Conservation (phyloP, 2,888 invertebrate genomes). For the Perithous albicinctus region DNA sequence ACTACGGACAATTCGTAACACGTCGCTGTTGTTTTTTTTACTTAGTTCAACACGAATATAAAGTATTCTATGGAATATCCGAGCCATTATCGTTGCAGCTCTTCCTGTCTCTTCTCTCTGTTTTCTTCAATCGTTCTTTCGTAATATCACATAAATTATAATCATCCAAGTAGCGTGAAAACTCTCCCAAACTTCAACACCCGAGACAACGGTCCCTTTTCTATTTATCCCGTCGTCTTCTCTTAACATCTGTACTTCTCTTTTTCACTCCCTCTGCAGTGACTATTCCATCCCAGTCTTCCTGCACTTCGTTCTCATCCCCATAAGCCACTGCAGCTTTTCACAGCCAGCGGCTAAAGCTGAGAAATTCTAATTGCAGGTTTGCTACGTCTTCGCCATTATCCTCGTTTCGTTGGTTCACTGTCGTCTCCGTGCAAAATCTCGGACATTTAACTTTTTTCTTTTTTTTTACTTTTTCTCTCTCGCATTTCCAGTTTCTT, state of each 20-base stretch:
- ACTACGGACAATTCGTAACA: neutral
- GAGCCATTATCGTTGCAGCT: constrained; percentile 17
- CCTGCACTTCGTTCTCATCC: constrained; percentile 35
- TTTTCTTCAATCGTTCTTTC: constrained; percentile 53
- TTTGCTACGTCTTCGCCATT: constrained; percentile 54
- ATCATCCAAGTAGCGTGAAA: constrained; percentile 27
- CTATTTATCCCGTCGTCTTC: constrained; percentile 20
- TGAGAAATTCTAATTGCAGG: constrained; percentile 64
- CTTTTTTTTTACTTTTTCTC: constrained; percentile 9
- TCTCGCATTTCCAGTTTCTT: neutral
- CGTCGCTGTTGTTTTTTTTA: constrained; percentile 32
- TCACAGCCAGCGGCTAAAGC: constrained; percentile 51
- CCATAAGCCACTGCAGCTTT: constrained; percentile 46
- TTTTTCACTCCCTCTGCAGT: constrained; percentile 14
- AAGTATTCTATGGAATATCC: constrained; percentile 32
- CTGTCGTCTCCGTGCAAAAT: constrained; percentile 30
- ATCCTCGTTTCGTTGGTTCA: constrained; percentile 46
- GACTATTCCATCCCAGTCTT: constrained; percentile 35
- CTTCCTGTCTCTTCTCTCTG: neutral
- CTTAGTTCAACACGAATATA: constrained; percentile 11
- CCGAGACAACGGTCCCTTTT: constrained; percentile 2
- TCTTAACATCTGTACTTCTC: neutral
- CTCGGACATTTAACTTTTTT: neutral
- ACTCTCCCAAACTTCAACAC: neutral
- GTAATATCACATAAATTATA: constrained; percentile 60